Percentiles rank a stretch among this genome's conserved stretches.
Evolutionary conservation across 2,113 vertebrate genomes (phyloP).

Genomic region (Hypomesus transpacificus): DNA sequence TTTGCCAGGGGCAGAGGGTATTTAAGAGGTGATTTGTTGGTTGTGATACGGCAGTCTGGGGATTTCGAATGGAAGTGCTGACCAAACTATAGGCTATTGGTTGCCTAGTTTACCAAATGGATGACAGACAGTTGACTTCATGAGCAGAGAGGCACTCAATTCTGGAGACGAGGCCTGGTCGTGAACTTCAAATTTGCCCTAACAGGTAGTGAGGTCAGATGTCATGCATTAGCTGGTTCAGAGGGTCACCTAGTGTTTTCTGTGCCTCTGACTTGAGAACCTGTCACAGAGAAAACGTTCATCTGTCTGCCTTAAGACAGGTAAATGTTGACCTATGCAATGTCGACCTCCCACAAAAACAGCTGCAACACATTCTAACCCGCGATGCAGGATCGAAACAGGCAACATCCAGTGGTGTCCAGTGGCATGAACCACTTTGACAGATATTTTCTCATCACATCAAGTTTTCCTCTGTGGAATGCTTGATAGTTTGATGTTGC

Average conservation of each 20-base stretch:
- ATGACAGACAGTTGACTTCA: conserved; percentile 2
- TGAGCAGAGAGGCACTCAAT: not conserved
- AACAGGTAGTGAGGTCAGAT: conserved; percentile 51
- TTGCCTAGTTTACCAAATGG: too few species aligned
- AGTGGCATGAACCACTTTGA: too few species aligned
- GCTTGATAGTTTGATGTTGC: conserved; percentile 35
- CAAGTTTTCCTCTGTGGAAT: conserved; percentile 25
- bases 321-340: conserved; percentile 35
- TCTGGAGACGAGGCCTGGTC: conserved; percentile 37
- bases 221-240: conserved; percentile 66
- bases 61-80: too few species aligned
- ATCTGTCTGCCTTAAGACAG: conserved; percentile 33
- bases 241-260: conserved; percentile 55
- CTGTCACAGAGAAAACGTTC: conserved; percentile 40
- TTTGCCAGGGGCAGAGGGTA: too few species aligned
- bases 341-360: conserved; percentile 32
- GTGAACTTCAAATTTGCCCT: conserved; percentile 61
- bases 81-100: too few species aligned
- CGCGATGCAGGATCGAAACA: not conserved
- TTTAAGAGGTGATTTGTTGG: too few species aligned
- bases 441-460: too few species aligned
- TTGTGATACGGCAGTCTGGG: too few species aligned
- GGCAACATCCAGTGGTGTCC: too few species aligned
- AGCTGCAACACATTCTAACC: conserved; percentile 22
- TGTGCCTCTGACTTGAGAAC: conserved; percentile 47